phyloP scores from a whole-genome alignment of 2,113 vertebrate species.

The Triplophysa dalaica region DNA sequence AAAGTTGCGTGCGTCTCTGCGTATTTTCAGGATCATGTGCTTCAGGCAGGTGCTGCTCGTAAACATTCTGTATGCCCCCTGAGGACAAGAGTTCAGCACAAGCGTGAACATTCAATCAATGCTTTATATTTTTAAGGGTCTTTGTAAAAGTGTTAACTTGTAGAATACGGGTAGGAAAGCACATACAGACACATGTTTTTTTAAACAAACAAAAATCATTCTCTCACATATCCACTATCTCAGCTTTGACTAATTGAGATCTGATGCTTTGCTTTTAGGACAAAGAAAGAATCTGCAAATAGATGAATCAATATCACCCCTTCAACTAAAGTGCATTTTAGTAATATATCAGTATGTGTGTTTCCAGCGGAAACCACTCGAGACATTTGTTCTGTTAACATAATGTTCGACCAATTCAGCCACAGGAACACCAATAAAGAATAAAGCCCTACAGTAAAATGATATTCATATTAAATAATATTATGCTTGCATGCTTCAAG shows the following conservation, averaged over 20 bases:
- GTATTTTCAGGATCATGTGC: conserved; percentile 98
- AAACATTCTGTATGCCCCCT: conserved; percentile 96
- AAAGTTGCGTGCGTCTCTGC: conserved; percentile 92
- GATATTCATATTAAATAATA: no score
- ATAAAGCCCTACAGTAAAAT: no score
- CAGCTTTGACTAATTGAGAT: conserved; percentile 11
- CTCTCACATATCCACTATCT: neutral
- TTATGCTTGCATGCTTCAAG: neutral
- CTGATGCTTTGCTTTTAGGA: conserved; percentile 1
- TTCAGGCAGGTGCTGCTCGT: conserved; percentile 97
- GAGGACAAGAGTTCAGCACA: neutral
- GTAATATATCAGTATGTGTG: no score
- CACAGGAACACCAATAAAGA: no score
- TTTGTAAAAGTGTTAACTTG: neutral
- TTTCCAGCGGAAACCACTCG: no score
- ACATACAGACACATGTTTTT: no score
- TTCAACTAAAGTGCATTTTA: neutral
- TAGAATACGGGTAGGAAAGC: no score
- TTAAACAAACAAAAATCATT: neutral
- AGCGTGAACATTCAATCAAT: neutral
- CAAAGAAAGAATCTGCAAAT: conserved; percentile 13
- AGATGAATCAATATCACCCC: conserved; percentile 25
- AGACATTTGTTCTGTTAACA: no score
- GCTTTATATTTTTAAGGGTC: conserved; percentile 5
- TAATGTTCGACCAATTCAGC: no score